Base-by-base conservation (phyloP, 2,888 invertebrate species). In the Drosophila mercatorum region DNA sequence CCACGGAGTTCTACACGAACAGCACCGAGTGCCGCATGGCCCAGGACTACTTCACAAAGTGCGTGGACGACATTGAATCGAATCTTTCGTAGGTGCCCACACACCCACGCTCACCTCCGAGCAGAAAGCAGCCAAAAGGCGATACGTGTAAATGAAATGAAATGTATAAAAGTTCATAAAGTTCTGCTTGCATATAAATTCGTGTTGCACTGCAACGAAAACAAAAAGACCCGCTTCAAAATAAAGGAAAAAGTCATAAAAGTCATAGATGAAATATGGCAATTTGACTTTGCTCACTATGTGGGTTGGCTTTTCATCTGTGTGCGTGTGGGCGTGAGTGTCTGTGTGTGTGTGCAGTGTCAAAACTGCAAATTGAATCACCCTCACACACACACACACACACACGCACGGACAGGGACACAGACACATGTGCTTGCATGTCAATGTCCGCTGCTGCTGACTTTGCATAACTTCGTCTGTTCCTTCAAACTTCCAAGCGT, bases 381-480 rank as follows among this genome's bases (percentile, higher is more conserved):
- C 80, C 64, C 74, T 66, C 75, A 69, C 58, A 61, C 49, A 43
- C 56, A 38, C 52, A 46, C 46, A 59, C 51, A 68, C 65, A 43
- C 43, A 34, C 58, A 53, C 53, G 58, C 28, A 55, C 44, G 47
- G 38, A 51, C 41, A 55, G 5, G 12, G 26, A 26, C 14, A 26
- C 53, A 65, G 49, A 26, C 56, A 55, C 68, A 73, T 76, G 64
- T 66, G 58, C 72, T 68, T 57, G 36, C 83, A 88, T 86, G 86
- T 86, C 83, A 85, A 86, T 86, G 88, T 88, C 86, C 88, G 83
- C 75, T 78, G 85, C 80, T 81, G 85, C 85, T 88, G 88, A 85
- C 80, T 85, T 87, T 87, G 84, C 84, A 84, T 85, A 84, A 84
- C 87, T 85, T 84, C 72, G 82, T 71, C 80, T 80, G 74, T 72